Evolutionary conservation across 2,797 vertebrate species (phyloP), one percentile per base, ranked within the genome.

Genomic region (Lophius americanus): DNA sequence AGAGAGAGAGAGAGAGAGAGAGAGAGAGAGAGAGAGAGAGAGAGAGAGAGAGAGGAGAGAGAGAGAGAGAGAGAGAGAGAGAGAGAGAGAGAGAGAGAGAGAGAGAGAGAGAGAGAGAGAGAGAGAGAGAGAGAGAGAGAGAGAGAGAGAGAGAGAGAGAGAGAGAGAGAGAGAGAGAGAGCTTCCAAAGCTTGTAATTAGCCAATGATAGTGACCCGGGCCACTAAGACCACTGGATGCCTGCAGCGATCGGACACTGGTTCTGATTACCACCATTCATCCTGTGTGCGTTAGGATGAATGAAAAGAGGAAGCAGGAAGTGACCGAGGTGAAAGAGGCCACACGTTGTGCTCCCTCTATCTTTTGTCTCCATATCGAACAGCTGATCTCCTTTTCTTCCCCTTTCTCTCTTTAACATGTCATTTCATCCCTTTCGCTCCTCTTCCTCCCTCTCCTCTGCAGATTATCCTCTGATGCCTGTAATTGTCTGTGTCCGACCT

Each of bases 181-280:
- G 63, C 88, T 91, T 87, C 82, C 88, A 78, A 88, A 87, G 83
- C 60, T 51, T 68, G 84, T 91, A 93, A 93, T 93, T 93, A 92
- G 90, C 87, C 89, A 92, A 89, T 90, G 91, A 92, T 91, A 88
- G 89, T 85, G 89, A 90, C 86, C 85, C 77, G 33, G 73, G 85
- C 79, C 84, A 69, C 78, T 85, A 76, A 88, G 83, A 89, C 82
- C 85, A 83, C 77, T 83, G 89, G 82, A 83, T 61, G 71, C 91
- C 89, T 60, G 73, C 59, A 67, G 82, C 60, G 80, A 89, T 89
- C 85, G 86, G 91, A 85, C 83, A 87, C 86, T 88, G 79, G 82
- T 83, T 90, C 88, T 87, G 89, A 92, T 92, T 88, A 86, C 88
- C 79, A 69, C 90, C 82, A 90, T 93, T 93, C 91, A 90, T 81